A percentile compares a stretch with the other conserved stretches of the same genome.
Conservation (phyloP, 2,888 invertebrate genomes). For the Trachelus troglodyta region DNA sequence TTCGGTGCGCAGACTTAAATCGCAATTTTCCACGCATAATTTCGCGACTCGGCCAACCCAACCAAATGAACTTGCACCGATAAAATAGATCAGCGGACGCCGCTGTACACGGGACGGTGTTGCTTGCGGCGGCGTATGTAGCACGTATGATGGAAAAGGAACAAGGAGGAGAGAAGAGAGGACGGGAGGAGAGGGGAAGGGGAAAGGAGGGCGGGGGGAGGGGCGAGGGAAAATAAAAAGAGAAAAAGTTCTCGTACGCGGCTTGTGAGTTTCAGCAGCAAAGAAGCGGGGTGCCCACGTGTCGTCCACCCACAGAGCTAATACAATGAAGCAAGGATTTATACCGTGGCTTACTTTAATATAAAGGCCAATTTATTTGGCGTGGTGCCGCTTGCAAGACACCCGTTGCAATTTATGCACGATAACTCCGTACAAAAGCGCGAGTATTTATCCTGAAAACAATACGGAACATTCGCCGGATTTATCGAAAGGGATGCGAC, state of each 20-base stretch:
- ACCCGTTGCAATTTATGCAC: slow-evolving; percentile 50
- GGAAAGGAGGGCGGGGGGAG: background rate
- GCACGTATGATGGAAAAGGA: slow-evolving; percentile 1
- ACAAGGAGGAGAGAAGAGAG: background rate
- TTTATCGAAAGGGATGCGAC: background rate
- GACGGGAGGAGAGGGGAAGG: slow-evolving; percentile 9
- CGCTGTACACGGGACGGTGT: background rate
- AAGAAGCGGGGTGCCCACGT: slow-evolving; percentile 40
- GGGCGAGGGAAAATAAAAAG: slow-evolving; percentile 8
- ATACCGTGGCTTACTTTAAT: slow-evolving; percentile 56
- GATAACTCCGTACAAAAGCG: slow-evolving; percentile 47
- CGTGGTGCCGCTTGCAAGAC: slow-evolving; percentile 16
- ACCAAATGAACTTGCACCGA: slow-evolving; percentile 30
- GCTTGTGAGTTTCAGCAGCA: background rate
- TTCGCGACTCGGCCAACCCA: slow-evolving; percentile 16
- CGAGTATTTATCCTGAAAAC: slow-evolving; percentile 45
- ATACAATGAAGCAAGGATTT: slow-evolving; percentile 59
- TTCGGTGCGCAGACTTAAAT: slow-evolving; percentile 37
- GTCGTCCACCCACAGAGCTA: slow-evolving; percentile 53
- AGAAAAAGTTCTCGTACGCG: background rate
- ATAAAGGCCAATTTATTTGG: slow-evolving; percentile 61
- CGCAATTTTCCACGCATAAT: slow-evolving; percentile 48
- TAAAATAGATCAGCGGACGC: slow-evolving; percentile 27
- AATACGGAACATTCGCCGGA: slow-evolving; percentile 2
- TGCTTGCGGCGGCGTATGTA: slow-evolving; percentile 2